Evolutionary conservation across 2,888 invertebrate genomes (phyloP).

Genomic region (Dendrolimus houi): DNA sequence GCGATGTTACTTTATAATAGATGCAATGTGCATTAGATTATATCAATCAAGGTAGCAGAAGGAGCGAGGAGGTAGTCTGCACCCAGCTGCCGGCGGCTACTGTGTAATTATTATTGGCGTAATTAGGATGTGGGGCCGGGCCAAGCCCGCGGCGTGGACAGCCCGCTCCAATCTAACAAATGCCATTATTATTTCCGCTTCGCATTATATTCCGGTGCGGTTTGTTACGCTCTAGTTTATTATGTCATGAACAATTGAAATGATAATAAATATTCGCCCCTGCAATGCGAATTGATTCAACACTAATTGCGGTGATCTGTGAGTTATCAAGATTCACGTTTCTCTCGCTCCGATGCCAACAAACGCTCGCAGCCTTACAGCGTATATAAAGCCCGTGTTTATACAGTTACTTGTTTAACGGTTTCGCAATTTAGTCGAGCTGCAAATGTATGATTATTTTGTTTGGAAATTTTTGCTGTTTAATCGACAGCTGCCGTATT

Average conservation of each 20-base stretch:
- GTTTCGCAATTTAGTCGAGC: constrained; percentile 37
- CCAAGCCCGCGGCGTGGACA: constrained; percentile 57
- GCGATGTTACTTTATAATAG: not conserved
- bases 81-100: constrained; percentile 54
- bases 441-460: constrained; percentile 27
- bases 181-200: constrained; percentile 71
- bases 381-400: constrained; percentile 24
- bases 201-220: constrained; percentile 53
- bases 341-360: constrained; percentile 12
- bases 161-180: constrained; percentile 50
- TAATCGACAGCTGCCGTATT: constrained; percentile 28
- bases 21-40: constrained; percentile 25
- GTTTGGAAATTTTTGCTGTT: constrained; percentile 27
- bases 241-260: constrained; percentile 62
- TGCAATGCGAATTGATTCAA: constrained; percentile 57
- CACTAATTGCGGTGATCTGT: constrained; percentile 53
- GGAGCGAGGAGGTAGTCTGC: constrained; percentile 28
- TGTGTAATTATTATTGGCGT: constrained; percentile 71
- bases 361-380: not conserved
- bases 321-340: constrained; percentile 34
- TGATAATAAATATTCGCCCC: constrained; percentile 54
- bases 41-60: constrained; percentile 38
- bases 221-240: constrained; percentile 59
- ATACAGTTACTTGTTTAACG: constrained; percentile 52
- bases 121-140: constrained; percentile 69